phyloP scores from a whole-genome alignment of 1,140 invertebrate genomes.

The Drosophila rufa region DNA sequence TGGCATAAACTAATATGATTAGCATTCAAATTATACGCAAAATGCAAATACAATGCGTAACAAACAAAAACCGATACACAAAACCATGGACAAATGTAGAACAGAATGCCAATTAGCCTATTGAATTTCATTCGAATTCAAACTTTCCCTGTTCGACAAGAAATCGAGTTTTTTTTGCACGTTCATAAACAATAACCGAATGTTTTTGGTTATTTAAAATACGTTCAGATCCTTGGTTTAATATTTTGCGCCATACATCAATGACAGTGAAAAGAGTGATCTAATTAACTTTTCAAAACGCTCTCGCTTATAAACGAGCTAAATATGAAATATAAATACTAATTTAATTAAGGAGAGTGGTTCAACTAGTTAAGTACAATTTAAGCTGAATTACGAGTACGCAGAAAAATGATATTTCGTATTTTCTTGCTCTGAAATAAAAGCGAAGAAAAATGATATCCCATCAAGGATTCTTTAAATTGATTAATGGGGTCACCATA shows the following conservation, averaged over 20 bases:
- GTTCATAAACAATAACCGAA: background rate
- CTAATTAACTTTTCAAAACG: constrained; percentile 37
- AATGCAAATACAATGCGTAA: constrained; percentile 13
- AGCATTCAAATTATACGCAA: constrained; percentile 26
- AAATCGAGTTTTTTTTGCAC: background rate
- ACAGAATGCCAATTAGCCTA: constrained; percentile 49
- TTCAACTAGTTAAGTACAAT: constrained; percentile 7
- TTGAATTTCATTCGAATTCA: constrained; percentile 8
- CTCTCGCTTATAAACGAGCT: background rate
- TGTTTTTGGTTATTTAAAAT: constrained; percentile 13
- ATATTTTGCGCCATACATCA: constrained; percentile 14
- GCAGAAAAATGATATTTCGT: background rate
- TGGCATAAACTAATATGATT: background rate
- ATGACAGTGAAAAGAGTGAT: constrained; percentile 16
- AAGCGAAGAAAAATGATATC: constrained; percentile 25
- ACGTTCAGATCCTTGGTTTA: background rate
- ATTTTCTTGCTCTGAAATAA: background rate
- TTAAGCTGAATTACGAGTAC: background rate
- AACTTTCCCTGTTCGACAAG: background rate
- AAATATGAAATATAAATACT: background rate
- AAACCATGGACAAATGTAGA: background rate
- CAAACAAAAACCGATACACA: constrained; percentile 5
- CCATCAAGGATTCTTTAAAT: constrained; percentile 26
- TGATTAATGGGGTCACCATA: constrained; percentile 37
- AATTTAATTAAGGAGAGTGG: constrained; percentile 18